Base-by-base conservation (phyloP, 2,888 invertebrate genomes). In the Idaea dimidiata region DNA sequence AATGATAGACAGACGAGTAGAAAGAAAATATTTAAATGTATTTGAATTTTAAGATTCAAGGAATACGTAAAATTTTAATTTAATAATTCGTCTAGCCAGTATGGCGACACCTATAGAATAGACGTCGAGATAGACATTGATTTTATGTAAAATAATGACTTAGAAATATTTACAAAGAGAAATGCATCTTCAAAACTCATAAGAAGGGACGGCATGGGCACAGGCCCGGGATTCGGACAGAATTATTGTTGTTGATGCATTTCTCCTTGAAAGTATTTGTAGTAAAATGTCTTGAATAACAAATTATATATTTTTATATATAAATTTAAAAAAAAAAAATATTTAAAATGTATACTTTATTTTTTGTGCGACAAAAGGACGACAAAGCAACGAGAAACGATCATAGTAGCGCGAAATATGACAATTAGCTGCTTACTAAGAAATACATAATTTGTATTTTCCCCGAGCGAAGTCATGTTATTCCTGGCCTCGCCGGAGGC, bases 41-140 rank as follows among this genome's bases (percentile, higher is more conserved):
- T 14, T 43, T 43, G 7, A 43, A 43, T 14, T 14, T 43, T 8
- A 8, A 43, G 43, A 43, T 43, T 7, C 33, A 7, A 43, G 43
- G 10, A 10, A 43, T 43, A 43, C 43, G 43, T 43, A 43, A 10
- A 43, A 43, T 43, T 56, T 17, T 56, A 17, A 56, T 56, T 56
- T 56, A 17, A 56, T 17, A 56, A 7, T 56, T 56, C 43, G 56
- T 56, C 56, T 56, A 17, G 56, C 56, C 56, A 18, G 16, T 17
- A 10, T 56, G 56, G 56, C 56, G 56, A 4, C 56, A 17, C 54
- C 54, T 17, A 3, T 10, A 10, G 3, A 10, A 14, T 43, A 14
- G 43, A 43, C 14, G 43, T 3, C 14, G 43, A 14, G 43, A 2
- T 43, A 14, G 43, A 43, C 43, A 43, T 43, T 43, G 43, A 43